Base-by-base conservation (phyloP, 1,140 invertebrate species). In the Oreohelix idahoensis region DNA sequence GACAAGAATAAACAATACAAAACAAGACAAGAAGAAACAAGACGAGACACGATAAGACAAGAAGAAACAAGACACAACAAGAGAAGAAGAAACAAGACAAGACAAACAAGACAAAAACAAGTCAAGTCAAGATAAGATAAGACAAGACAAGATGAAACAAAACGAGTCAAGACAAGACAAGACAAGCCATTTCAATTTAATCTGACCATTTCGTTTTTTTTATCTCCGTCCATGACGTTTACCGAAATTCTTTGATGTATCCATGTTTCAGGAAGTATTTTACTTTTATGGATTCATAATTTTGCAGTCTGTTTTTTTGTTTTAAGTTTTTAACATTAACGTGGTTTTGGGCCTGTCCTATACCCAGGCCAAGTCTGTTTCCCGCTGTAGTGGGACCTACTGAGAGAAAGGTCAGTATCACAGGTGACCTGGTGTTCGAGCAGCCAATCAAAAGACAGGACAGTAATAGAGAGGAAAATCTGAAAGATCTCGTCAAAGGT, bases 381-480 rank as follows among this genome's bases (percentile, higher is more conserved):
- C 74, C 74, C 1, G 45, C 74, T 49, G 45, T 76, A 10, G 42
- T 76, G 2, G 45, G 38, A 2, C 74, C 74, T 5, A 76, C 74
- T 29, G 74, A 76, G 69, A 70, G 69, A 35, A 70, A 70, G 69
- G 69, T 70, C 69, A 70, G 69, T 29, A 35, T 70, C 11, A 15
- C 4, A 13, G 69, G 15, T 15, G 29, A 70, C 32, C 29, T 70
- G 4, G 15, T 70, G 11, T 70, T 70, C 23, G 32, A 70, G 2
- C 69, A 70, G 23, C 69, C 69, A 58, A 58, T 58, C 51, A 58
- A 58, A 76, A 76, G 32, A 23, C 51, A 58, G 23, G 23, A 58
- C 4, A 58, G 51, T 58, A 10, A 23, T 11, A 58, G 20, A 58
- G 51, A 58, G 20, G 51, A 58, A 58, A 26, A 23, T 20, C 26